Evolutionary conservation across 2,113 vertebrate genomes (phyloP), one percentile per base, ranked within the genome.

Genomic region (Sylvietta virens): DNA sequence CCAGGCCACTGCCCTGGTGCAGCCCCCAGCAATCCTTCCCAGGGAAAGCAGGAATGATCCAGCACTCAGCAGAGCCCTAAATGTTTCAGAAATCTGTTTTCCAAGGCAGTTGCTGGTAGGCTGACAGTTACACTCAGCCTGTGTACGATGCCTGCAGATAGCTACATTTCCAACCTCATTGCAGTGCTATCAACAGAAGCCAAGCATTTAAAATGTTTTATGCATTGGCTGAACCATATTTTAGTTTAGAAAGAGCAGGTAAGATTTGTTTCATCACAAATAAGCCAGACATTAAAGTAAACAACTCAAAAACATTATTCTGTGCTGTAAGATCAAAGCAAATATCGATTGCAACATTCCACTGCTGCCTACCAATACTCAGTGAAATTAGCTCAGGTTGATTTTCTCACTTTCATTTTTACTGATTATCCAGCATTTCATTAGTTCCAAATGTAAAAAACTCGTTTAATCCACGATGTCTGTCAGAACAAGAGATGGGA

Each of bases 261-360:
- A 90, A 91, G 70, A 91, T 91, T 73, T 88, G 65, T 90, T 95
- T 86, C 85, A 77, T 87, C 74, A 73, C 94, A 94, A 97, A 97
- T 37, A 94, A 91, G 20, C 39, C 77, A 94, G 66, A 73, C 64
- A 26, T 88, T 93, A 92, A 94, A 96, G 93, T 67, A 95, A 96
- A 96, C 76, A 95, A 93, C 95, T 87, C 56, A 76, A 77, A 87
- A 91, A 26, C 56, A 90, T 88, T 69, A 53, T 74, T 92, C 89
- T 71, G 15, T 58, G 50, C 80, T 73, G 85, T 79, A 74, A 84
- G 54, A 91, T 88, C 50, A 88, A 88, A 84, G 48, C 70, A 92
- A 95, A 71, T 78, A 96, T 40, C 1, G 10, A 89, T 61, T 78
- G 56, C 23, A 61, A 31, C 45, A 24, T 80, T 90, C 74, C 72